Base-by-base conservation (phyloP, 2,113 vertebrate species). In the Emydura subglobosa region DNA sequence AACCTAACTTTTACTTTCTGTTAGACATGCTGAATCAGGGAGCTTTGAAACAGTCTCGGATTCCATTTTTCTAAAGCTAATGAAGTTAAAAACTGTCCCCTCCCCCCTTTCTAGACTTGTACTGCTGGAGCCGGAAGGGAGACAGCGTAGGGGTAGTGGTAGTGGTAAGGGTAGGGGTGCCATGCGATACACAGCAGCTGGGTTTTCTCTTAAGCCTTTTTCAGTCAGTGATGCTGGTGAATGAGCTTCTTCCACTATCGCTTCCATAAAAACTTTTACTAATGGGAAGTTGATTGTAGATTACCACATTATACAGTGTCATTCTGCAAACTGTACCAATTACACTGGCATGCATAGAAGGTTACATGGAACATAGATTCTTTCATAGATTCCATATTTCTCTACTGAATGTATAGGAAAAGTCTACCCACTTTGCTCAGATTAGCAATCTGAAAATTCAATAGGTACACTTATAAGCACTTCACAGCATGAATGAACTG, bases 311-410 rank as follows among this genome's bases (percentile, higher is more conserved):
- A 54, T 78, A 91, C 87, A 96, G 59, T 82, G 57, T 61, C 89
- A 82, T 59, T 84, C 94, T 92, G 83, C 79, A 90, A 91, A 93
- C n/a, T 5, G 80, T 80, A 82, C 89, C 87, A 72, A 54, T 94
- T 85, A 82, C 1, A 57, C 88, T 11, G 27, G 49, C 61, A 2
- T 34, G 72, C 82, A 24, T 12, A 29, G 34, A 27, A 13, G 39
- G 78, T 3, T 12, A 49, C 10, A 5, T 2, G 22, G 83, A 79
- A 78, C 49, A 34, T 68, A 50, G 87, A 19, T 14, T 80, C 65
- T 91, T 50, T 31, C 39, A 53, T 53, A 86, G 93, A 25, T 74
- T 49, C 22, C 47, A 34, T 59, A 84, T 57, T 49, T 1, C 0
- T 42, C 1, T 14, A 54, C 27, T 65, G 17, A 88, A 79, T 8